phyloP scores from a whole-genome alignment of 1,140 invertebrate species.

The Cephus cinctus region DNA sequence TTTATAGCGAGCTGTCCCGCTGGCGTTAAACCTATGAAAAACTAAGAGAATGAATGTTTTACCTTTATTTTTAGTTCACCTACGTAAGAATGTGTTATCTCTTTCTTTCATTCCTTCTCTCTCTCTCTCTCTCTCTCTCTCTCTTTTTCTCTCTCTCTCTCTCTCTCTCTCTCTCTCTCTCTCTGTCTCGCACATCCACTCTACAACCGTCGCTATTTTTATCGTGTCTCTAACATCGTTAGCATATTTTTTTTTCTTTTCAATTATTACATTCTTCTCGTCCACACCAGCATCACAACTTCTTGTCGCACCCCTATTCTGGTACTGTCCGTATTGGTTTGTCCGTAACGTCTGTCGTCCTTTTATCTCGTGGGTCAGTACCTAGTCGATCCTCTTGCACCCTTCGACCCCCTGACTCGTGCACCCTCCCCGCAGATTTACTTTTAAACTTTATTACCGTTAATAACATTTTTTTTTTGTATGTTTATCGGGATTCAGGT shows the following conservation, averaged over 20 bases:
- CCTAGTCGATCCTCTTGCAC: too few relatives aligned
- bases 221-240: not conserved
- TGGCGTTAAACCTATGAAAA: conserved; percentile 47
- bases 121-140: conserved; percentile 15
- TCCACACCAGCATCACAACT: too few relatives aligned
- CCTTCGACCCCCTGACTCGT: conserved; percentile 26
- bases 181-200: conserved; percentile 2
- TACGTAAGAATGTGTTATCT: conserved; percentile 41
- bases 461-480: too few relatives aligned
- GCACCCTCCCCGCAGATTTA: too few relatives aligned
- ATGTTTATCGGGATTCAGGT: too few relatives aligned
- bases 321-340: too few relatives aligned
- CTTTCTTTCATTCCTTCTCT: conserved; percentile 27
- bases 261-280: too few relatives aligned
- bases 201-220: too few relatives aligned
- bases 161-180: not conserved
- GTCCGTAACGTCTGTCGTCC: too few relatives aligned
- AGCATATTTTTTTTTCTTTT: too few relatives aligned
- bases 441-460: conserved; percentile 22
- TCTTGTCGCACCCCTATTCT: too few relatives aligned
- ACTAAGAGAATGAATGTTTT: conserved; percentile 50
- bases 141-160: conserved; percentile 5
- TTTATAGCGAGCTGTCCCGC: conserved; percentile 46
- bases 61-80: conserved; percentile 38
- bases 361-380: too few relatives aligned